Evolutionary conservation across 2,888 invertebrate species (phyloP).

Genomic region (Meloe dianella): DNA sequence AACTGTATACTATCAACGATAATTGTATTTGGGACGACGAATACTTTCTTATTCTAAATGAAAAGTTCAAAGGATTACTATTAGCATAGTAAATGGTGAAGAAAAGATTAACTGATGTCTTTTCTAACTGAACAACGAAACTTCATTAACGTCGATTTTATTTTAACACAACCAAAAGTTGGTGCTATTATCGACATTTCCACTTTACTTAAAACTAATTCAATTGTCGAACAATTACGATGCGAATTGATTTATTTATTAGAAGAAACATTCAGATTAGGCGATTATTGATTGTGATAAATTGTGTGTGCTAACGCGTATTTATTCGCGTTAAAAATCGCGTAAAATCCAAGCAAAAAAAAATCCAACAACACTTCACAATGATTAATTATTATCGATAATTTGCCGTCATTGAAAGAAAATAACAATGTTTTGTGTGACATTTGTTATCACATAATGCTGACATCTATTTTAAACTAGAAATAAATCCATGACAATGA

Average conservation of each 20-base stretch:
- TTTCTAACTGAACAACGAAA: neutral
- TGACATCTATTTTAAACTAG: too few species aligned
- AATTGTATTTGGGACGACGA: neutral
- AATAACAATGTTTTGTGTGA: neutral
- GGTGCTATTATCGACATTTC: too few species aligned
- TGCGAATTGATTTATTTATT: neutral
- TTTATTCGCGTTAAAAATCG: neutral
- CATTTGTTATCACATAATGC: neutral
- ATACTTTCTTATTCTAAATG: neutral
- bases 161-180: too few species aligned
- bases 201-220: too few species aligned
- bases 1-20: neutral
- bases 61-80: slow-evolving; percentile 6
- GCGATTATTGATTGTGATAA: neutral
- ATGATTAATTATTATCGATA: slow-evolving; percentile 41
- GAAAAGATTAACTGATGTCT: slow-evolving; percentile 7
- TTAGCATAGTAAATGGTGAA: slow-evolving; percentile 4
- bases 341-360: neutral
- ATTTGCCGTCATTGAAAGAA: slow-evolving; percentile 20
- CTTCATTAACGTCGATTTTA: neutral
- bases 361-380: slow-evolving; percentile 13
- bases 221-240: too few species aligned
- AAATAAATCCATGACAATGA: too few species aligned
- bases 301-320: neutral
- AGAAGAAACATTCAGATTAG: neutral